phyloP scores from a whole-genome alignment of 2,888 invertebrate species.

The Rhagonycha lutea region DNA sequence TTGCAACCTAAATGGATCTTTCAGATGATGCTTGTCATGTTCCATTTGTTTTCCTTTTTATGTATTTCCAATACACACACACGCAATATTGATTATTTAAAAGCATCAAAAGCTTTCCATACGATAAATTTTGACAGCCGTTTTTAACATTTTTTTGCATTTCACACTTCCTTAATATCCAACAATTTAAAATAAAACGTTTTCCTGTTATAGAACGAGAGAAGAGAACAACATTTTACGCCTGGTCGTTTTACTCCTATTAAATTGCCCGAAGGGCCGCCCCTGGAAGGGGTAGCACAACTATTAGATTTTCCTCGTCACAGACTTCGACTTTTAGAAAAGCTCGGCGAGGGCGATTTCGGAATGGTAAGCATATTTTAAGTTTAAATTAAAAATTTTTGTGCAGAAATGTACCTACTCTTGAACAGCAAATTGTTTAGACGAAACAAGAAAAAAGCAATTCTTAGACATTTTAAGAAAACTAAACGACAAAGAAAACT shows the following conservation, averaged over 20 bases:
- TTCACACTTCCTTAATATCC: conserved; percentile 1
- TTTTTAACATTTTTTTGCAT: conserved; percentile 22
- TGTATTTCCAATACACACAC: conserved; percentile 21
- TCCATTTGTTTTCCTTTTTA: conserved; percentile 24
- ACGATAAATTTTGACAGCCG: conserved; percentile 16
- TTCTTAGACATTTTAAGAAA: conserved; percentile 16
- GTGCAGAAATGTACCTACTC: conserved; percentile 9
- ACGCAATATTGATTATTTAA: conserved; percentile 26
- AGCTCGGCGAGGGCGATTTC: conserved; percentile 85
- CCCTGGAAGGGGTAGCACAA: conserved; percentile 68
- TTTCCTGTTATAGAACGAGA: conserved; percentile 58
- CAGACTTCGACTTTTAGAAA: conserved; percentile 80
- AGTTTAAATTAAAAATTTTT: background rate
- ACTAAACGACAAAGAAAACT: conserved; percentile 29
- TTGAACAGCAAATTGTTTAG: conserved; percentile 21
- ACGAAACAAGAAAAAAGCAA: conserved; percentile 18
- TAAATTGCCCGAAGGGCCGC: conserved; percentile 71
- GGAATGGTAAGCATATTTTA: conserved; percentile 71
- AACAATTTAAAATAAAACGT: conserved; percentile 16
- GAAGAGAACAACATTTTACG: conserved; percentile 68
- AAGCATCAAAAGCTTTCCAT: conserved; percentile 17
- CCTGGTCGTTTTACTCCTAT: conserved; percentile 75
- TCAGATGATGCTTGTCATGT: conserved; percentile 24
- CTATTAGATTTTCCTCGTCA: conserved; percentile 82
- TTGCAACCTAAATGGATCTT: conserved; percentile 18